Conservation (phyloP, 2,113 vertebrate species). For the Conger conger region DNA sequence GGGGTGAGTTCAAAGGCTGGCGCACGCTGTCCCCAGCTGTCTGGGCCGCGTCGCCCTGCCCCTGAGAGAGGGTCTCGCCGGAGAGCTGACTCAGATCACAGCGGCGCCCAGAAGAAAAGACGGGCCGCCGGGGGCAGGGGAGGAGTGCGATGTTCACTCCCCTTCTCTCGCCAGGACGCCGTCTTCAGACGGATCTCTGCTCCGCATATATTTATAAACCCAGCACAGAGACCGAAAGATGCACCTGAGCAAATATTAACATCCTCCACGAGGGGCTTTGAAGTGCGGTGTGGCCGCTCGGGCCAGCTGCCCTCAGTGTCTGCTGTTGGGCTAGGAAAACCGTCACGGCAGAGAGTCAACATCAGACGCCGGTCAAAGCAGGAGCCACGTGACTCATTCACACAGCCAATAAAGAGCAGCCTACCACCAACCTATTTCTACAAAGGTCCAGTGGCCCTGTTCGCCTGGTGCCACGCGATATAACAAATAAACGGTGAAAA, state of each 20-base stretch:
- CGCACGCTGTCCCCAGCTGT: constrained; percentile 11
- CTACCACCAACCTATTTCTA: neutral
- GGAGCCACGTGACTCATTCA: neutral
- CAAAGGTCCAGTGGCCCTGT: neutral
- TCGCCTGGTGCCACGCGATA: neutral
- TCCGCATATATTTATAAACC: constrained; percentile 35
- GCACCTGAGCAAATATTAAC: constrained; percentile 50
- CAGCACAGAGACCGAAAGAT: constrained; percentile 31
- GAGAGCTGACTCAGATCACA: constrained; percentile 22
- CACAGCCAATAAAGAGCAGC: neutral
- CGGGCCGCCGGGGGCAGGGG: neutral
- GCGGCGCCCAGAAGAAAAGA: constrained; percentile 16
- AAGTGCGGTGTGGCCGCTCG: constrained; percentile 16
- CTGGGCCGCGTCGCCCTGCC: neutral
- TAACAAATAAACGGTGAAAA: neutral
- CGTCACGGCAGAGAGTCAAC: constrained; percentile 8
- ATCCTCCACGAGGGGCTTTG: constrained; percentile 40
- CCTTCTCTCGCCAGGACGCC: constrained; percentile 22
- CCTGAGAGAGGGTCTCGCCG: constrained; percentile 5
- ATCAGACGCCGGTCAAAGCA: neutral
- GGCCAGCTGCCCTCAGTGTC: constrained; percentile 13
- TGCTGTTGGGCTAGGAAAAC: constrained; percentile 1
- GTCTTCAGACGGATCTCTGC: constrained; percentile 29
- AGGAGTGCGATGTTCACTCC: neutral
- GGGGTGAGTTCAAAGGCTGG: constrained; percentile 7